Base-by-base conservation (phyloP, 2,797 vertebrate genomes). In the Coranthus polyacanthus region DNA sequence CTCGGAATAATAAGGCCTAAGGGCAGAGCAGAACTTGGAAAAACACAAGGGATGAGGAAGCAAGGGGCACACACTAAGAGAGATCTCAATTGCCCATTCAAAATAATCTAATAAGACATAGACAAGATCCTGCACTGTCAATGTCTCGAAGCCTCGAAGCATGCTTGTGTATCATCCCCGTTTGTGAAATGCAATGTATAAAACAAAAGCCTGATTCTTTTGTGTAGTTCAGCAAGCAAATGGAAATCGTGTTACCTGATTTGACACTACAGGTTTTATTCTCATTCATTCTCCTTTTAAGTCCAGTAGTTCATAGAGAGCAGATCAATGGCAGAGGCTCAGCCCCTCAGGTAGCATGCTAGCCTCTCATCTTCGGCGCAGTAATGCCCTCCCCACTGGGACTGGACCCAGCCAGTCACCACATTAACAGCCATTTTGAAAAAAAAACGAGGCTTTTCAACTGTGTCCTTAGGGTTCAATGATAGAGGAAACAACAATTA, bases 391-490 rank as follows among this genome's bases (percentile, higher is more conserved):
- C 67, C 82, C 90, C 81, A 78, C 67, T 85, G 88, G 83, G 85
- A 90, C 72, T 12, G 61, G 66, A 80, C 62, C 12, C 58, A 79
- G 80, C 51, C 78, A 83, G 78, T 73, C 44, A 87, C 78, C 80
- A 86, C 87, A 91, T 91, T 84, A 92, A 84, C 82, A 82, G 75
- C 68, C 84, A 79, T 83, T 83, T 88, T 52, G 13, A 60, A 79
- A 87, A 71, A 72, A 81, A 61, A 71, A 38, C 1, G 16, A 66
- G 42, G 69, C 59, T 86, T 82, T 86, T 78, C 57, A 50, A 64
- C 69, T n/a, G 52, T 44, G 63, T 82, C 81, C 82, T 78, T 38
- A n/a, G 80, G 71, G 81, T 71, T 88, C 62, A 65, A 50, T 70
- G 62, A 54, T 56, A 64, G 55, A 26, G 34, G 46, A 84, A 80